Evolutionary conservation across 53 echinoderm and acorn worm genomes (phyloP), one percentile per base, ranked within the genome.

Genomic region (Arbacia lixula): DNA sequence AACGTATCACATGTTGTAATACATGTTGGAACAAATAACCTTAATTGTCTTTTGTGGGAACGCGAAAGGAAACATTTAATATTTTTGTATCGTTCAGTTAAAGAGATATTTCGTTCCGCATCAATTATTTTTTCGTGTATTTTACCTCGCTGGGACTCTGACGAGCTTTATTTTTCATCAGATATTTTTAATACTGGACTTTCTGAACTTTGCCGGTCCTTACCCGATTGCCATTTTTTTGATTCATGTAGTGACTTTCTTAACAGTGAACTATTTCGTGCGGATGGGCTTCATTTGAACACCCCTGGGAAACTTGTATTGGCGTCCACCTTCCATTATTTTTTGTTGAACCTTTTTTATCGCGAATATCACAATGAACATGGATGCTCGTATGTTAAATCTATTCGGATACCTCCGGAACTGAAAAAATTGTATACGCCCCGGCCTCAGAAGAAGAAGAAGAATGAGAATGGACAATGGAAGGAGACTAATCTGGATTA

Each of bases 81-180:
- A 35, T 2, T 33, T 6, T 36, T 66, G 37, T 66, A 66, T 33
- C 37, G 14, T 3, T 31, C 3, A 20, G 66, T 22, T 2, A 66
- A 16, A 4, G 66, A 66, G 35, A 36, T 66, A 20, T 66, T 66
- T 36, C 36, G 36, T 1, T 66, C 66, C 0, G 66, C 66, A 66
- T 2, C 24, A 8, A 19, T 66, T 66, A 36, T 66, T 66, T 66
- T 35, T 36, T 66, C 36, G 1, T 35, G 10, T 19, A 36, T 66
- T 66, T 36, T 66, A 35, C 36, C 66, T 16, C 66, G 66, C 36
- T 66, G 36, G 66, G 66, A 36, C 66, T 19, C 20, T 35, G n/a
- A 66, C 12, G 66, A 36, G 2, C 19, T 66, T 2, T 36, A 66
- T 36, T 16, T 33, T 6, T 22, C 12, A 19, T 66, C 66, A 11